Evolutionary conservation across 2,888 invertebrate genomes (phyloP), one percentile per base, ranked within the genome.

Genomic region (Synanthedon tipuliformis): DNA sequence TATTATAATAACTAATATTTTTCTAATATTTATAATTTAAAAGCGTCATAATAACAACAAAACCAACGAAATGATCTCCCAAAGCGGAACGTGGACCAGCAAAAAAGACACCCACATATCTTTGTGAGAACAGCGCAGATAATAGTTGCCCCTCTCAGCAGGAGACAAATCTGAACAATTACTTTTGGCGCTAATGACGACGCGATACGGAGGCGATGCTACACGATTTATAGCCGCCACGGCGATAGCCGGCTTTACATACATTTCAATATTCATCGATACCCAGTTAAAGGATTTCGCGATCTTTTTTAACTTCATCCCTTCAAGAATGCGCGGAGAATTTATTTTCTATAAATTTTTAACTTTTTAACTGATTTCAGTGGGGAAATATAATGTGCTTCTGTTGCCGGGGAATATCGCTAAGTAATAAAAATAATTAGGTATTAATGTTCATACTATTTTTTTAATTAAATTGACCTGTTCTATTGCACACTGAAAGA

Each of bases 161-260:
- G 66, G 62, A 78, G 80, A 80, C 79, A 80, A 81, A 81, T 81
- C 80, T 74, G 71, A 68, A 73, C 80, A 78, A 81, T 81, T 81
- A 81, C 79, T 80, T 76, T 67, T 64, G 65, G 58, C 69, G 75
- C 80, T 82, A 82, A 83, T 82, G 81, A 81, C 77, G 73, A 65
- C 64, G 66, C 71, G 80, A 80, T 79, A 80, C 75, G 64, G 66
- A 56, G 40, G 64, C 76, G 74, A 75, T 72, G 73, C 60, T 65
- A 61, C 64, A 71, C 76, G 79, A 83, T 83, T 83, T 82, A 83
- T 82, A 66, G 78, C 71, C 76, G 64, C 67, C 61, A 65, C 75
- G 71, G 76, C 76, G 67, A 68, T 73, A 73, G 67, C 62, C 69
- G 73, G 78, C 75, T 82, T 81, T 80, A 83, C 80, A 81, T 81